Percentiles rank a stretch among this genome's conserved stretches.
Evolutionary conservation across 2,797 vertebrate species (phyloP).

Genomic region (Chelon auratus): DNA sequence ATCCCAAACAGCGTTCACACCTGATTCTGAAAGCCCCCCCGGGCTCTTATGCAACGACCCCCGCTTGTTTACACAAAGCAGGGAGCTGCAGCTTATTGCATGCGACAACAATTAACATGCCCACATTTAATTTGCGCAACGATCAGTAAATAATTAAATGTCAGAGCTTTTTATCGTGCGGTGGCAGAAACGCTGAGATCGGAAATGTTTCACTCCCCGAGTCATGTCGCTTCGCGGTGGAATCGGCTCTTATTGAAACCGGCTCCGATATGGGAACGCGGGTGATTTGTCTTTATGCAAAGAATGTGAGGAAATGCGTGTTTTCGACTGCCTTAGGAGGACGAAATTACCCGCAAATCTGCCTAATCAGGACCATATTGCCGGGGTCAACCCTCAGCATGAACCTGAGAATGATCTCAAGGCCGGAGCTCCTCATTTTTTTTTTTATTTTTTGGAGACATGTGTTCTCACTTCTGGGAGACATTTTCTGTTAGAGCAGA

Average conservation of each 20-base stretch:
- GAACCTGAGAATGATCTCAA: constrained; percentile 56
- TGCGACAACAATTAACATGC: constrained; percentile 43
- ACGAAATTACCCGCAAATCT: constrained; percentile 65
- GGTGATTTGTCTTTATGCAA: constrained; percentile 39
- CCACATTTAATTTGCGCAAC: constrained; percentile 48
- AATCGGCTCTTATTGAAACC: constrained; percentile 21
- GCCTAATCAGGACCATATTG: constrained; percentile 72
- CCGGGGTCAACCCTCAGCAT: constrained; percentile 55
- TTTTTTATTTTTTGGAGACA: constrained; percentile 15
- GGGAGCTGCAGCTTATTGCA: constrained; percentile 12
- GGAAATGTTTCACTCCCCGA: constrained; percentile 66
- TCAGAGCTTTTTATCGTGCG: constrained; percentile 59
- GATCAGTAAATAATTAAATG: constrained; percentile 40
- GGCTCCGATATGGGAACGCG: constrained; percentile 28
- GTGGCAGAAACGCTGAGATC: constrained; percentile 60
- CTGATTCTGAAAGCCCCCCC: background rate
- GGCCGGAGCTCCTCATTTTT: constrained; percentile 30
- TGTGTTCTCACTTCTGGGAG: constrained; percentile 48
- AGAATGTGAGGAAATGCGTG: constrained; percentile 58
- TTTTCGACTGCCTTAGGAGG: constrained; percentile 53
- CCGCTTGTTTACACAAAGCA: background rate
- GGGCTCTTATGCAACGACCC: background rate
- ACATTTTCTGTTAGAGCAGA: constrained; percentile 38
- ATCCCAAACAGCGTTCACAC: background rate
- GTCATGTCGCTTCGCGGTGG: constrained; percentile 56